These are phyloP conservation scores for Lamprotornis superbus DNA, from an alignment of 2,113 vertebrate species.

Conservation along the genomic window DNA sequence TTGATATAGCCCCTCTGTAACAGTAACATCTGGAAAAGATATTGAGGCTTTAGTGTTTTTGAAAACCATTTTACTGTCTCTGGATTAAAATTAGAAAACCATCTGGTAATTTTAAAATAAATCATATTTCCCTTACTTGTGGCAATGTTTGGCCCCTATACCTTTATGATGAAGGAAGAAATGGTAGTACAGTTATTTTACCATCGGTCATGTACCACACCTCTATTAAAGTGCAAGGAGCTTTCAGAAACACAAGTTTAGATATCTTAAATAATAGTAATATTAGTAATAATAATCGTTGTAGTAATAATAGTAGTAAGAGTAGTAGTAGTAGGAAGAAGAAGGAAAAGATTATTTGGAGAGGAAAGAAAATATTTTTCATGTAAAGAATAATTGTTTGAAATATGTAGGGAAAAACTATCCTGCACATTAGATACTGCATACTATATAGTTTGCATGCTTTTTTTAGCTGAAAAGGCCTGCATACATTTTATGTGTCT, in stretches of 20 bases:
- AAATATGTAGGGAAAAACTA: neutral
- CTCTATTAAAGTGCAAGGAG: neutral
- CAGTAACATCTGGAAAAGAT: neutral
- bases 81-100: neutral
- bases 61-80: neutral
- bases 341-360: neutral
- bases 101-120: neutral
- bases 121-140: neutral
- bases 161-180: neutral
- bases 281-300: accelerated
- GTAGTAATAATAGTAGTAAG: accelerated
- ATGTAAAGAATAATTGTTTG: neutral
- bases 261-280: neutral
- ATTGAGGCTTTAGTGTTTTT: neutral
- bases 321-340: neutral
- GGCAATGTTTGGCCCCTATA: neutral
- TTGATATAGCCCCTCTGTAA: neutral
- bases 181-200: neutral
- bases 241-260: neutral
- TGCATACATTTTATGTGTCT: neutral
- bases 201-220: neutral
- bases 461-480: neutral
- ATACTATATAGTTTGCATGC: neutral
- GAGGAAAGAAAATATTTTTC: neutral
- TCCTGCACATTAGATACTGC: neutral